Base-by-base conservation (phyloP, 2,113 vertebrate species). In the Perca schrenkii region DNA sequence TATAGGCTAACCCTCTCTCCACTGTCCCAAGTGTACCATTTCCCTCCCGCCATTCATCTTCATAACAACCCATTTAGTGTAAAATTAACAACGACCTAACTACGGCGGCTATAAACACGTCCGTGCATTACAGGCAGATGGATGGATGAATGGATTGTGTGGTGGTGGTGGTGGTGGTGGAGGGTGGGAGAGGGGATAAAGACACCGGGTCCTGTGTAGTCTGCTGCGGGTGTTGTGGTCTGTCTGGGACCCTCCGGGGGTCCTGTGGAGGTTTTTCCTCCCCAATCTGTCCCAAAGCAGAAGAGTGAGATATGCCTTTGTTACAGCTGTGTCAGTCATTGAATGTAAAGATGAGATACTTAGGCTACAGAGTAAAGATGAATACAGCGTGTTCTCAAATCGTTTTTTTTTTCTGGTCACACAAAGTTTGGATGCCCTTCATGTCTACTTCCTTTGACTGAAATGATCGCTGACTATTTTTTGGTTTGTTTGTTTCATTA, bases 71-170 rank as follows among this genome's bases (percentile, higher is more conserved):
- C 90, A 86, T 94, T 96, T 94, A 95, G 91, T 94, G 93, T 94
- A 94, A 95, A 95, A 96, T 94, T 95, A 95, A 96, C 94, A 96
- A 91, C 93, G 94, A 94, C 86, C 94, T 95, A 94, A 94, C 92
- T 93, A 93, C 90, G 85, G 86, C 87, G 90, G 79, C 90, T 90
- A 93, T 94, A 94, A 94, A 93, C 93, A 93, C 73, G 92, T 89
- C 77, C 87, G 90, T 93, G 92, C 93, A 88, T 95, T 94, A 91
- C 91, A 60, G 88, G 40, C 87, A 89, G 92, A 94, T 70, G 78
- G 78, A 40, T 78, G 77, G 54, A 57, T 58, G 56, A 15, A 50
- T 31, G 71, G 73, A 16, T 3, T 16, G 57, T 22, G 73, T n/a
- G 70, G 34, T 17, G 34, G 50, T 60, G 65, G 40, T 25, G 25